phyloP scores from a whole-genome alignment of 2,113 vertebrate genomes.

The Colistium nudipinnis region DNA sequence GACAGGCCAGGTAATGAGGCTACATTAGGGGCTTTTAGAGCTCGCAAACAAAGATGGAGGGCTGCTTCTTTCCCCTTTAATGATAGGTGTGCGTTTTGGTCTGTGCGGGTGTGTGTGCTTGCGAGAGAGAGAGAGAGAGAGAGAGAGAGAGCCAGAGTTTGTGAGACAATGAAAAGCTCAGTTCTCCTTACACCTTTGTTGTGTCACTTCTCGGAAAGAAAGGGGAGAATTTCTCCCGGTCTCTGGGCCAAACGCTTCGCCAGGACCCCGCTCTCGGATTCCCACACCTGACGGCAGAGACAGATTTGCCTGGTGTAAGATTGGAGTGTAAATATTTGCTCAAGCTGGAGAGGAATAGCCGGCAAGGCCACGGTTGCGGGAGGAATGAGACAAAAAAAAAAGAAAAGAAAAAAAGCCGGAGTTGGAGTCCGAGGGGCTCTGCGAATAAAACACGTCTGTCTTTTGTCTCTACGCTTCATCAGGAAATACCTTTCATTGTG shows the following conservation, averaged over 20 bases:
- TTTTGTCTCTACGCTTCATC: conserved; percentile 46
- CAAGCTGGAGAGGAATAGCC: conserved; percentile 70
- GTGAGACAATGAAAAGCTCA: conserved; percentile 46
- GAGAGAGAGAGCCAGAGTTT: conserved; percentile 13
- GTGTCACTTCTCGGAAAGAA: conserved; percentile 60
- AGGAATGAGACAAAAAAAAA: conserved; percentile 60
- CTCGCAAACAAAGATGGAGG: conserved; percentile 80
- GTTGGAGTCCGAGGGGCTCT: conserved; percentile 50
- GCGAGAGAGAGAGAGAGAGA: not conserved
- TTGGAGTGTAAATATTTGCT: conserved; percentile 79
- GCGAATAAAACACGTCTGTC: conserved; percentile 67
- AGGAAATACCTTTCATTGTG: conserved; percentile 43
- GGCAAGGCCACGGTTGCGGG: conserved; percentile 59
- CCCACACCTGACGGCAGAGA: conserved; percentile 62
- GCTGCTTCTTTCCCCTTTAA: conserved; percentile 73
- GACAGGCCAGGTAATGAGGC: conserved; percentile 82
- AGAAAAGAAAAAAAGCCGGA: no score
- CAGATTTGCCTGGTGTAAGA: conserved; percentile 67
- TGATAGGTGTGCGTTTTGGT: conserved; percentile 63
- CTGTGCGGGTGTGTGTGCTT: conserved; percentile 31
- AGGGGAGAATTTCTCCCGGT: conserved; percentile 37
- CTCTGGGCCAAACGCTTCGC: conserved; percentile 59
- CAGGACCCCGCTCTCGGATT: conserved; percentile 63
- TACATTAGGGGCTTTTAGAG: conserved; percentile 82
- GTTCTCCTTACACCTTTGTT: conserved; percentile 64